Evolutionary conservation across 2,797 vertebrate genomes (phyloP), one percentile per base, ranked within the genome.

Genomic region (Poeciliopsis turneri): DNA sequence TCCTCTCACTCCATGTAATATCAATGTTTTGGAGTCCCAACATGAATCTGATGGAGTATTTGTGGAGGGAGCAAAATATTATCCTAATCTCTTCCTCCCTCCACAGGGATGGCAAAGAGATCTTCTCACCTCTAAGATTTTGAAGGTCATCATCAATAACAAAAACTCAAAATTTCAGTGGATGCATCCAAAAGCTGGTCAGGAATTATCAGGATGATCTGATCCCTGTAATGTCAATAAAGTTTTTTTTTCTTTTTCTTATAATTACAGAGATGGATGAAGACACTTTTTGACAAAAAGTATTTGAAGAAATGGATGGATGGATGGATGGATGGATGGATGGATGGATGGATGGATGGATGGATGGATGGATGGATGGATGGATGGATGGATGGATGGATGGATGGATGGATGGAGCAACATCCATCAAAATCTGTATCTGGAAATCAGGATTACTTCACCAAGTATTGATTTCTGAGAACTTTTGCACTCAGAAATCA

Each of bases 331-430:
- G 61, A 64, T 57, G 8, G 25, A 57, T 57, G 25, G 30, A 64
- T 64, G 59, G 59, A 64, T 64, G 61, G 61, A 64, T 64, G 30
- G 59, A 64, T 64, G 59, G 59, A 61, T 61, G 59, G 59, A 61
- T 61, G 59, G 57, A 61, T 33, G 28, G 25, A 64, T 64, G 59
- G 59, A 64, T 61, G 57, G 57, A 61, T 33, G 28, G 57, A 61
- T 59, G 57, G 28, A 61, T 61, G 59, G 30, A 64, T 64, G 59
- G 28, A 61, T 61, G 59, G 25, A 66, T 47, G 46, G 46, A 47
- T 47, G 46, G 46, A 47, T 47, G 55, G 33, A 66, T 66, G 61
- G n/a, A n/a, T n/a, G n/a, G n/a, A n/a, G n/a, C n/a, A n/a, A n/a
- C n/a, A n/a, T n/a, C n/a, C n/a, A n/a, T n/a, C n/a, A 39, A 18